These are phyloP conservation scores for Xenopus petersii DNA, from an alignment of 2,797 vertebrate genomes.

Conservation along the genomic window DNA sequence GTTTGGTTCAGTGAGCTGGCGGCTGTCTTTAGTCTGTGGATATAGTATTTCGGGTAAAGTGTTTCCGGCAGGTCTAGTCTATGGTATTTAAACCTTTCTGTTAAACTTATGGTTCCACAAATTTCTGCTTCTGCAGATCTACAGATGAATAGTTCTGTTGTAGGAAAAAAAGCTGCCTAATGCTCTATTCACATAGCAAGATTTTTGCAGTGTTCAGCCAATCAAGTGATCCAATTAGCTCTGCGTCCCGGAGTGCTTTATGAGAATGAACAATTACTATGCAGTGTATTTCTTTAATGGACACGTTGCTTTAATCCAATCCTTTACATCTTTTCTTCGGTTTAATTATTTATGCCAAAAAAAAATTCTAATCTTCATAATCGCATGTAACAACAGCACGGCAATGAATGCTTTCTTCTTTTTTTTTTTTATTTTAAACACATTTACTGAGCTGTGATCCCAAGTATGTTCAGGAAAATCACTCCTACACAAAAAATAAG, in stretches of 20 bases:
- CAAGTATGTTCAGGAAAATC: slow-evolving; percentile 9
- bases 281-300: slow-evolving; percentile 45
- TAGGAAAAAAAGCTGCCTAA: slow-evolving; percentile 25
- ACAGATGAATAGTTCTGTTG: slow-evolving; percentile 39
- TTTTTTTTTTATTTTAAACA: not conserved
- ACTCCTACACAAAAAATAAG: slow-evolving; percentile 8
- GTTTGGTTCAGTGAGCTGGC: slow-evolving; percentile 17
- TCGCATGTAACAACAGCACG: slow-evolving; percentile 1
- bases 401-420: slow-evolving; percentile 3
- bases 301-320: slow-evolving; percentile 45
- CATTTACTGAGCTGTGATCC: slow-evolving; percentile 26
- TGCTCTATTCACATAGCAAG: slow-evolving; percentile 29
- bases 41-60: slow-evolving; percentile 35
- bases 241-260: slow-evolving; percentile 45
- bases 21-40: slow-evolving; percentile 27
- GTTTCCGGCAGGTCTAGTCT: slow-evolving; percentile 30
- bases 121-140: slow-evolving; percentile 33
- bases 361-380: slow-evolving; percentile 18
- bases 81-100: slow-evolving; percentile 43
- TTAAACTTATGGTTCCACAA: slow-evolving; percentile 39
- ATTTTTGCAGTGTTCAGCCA: slow-evolving; percentile 50
- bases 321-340: slow-evolving; percentile 41
- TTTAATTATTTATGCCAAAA: slow-evolving; percentile 43
- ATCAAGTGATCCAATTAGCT: slow-evolving; percentile 49
- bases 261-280: slow-evolving; percentile 43